Conservation (phyloP, 2,797 vertebrate species). For the Tinamus major region DNA sequence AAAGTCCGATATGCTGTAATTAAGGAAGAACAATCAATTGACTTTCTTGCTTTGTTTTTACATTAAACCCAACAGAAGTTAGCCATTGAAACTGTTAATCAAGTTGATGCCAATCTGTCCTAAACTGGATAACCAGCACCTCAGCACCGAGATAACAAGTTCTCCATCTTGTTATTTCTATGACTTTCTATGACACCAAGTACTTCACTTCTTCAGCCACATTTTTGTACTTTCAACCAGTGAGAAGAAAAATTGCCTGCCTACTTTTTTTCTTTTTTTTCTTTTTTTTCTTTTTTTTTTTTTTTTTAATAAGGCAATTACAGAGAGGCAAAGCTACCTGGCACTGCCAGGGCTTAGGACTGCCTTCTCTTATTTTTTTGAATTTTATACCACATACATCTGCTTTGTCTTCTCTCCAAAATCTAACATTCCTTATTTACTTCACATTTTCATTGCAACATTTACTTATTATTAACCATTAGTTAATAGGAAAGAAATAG, state of each 20-base stretch:
- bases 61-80: too few relatives aligned
- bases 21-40: too few relatives aligned
- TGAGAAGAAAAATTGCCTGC: neutral
- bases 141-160: neutral
- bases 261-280: neutral
- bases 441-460: neutral
- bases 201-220: too few relatives aligned
- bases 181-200: neutral
- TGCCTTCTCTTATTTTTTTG: neutral
- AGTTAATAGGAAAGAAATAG: neutral
- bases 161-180: neutral
- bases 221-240: neutral
- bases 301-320: neutral
- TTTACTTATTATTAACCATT: neutral
- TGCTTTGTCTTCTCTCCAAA: neutral
- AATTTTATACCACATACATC: neutral
- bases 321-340: neutral
- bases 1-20: too few relatives aligned
- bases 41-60: too few relatives aligned
- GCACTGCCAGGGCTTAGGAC: neutral
- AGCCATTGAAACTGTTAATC: too few relatives aligned
- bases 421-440: neutral
- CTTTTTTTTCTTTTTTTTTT: too few relatives aligned
- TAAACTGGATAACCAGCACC: neutral
- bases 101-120: too few relatives aligned